phyloP scores from a whole-genome alignment of 2,797 vertebrate species.

The Nasua narica region DNA sequence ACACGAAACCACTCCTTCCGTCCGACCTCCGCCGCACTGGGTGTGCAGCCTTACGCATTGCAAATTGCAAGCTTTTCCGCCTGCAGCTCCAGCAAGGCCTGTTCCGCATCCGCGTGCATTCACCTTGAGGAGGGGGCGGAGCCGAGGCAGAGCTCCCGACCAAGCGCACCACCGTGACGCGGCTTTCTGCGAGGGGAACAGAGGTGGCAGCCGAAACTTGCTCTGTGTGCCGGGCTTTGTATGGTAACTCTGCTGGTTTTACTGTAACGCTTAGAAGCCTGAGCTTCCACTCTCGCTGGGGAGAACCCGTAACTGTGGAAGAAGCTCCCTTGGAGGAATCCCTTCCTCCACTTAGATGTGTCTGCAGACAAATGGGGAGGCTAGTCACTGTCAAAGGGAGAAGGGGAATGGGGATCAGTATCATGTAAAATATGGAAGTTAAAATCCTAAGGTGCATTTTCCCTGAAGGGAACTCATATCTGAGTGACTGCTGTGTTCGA shows the following conservation, averaged over 20 bases:
- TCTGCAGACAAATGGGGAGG: conserved; percentile 55
- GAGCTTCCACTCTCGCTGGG: conserved; percentile 76
- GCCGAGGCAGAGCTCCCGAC: conserved; percentile 58
- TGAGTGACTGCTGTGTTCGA: conserved; percentile 66
- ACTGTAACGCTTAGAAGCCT: conserved; percentile 78
- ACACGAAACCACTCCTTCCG: conserved; percentile 90
- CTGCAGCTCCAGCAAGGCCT: conserved; percentile 95
- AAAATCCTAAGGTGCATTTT: conserved; percentile 73
- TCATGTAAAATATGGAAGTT: conserved; percentile 29
- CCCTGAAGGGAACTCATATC: conserved; percentile 70
- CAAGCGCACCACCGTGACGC: conserved; percentile 68
- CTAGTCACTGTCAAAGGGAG: conserved; percentile 50
- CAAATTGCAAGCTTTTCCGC: conserved; percentile 97
- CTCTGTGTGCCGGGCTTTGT: conserved; percentile 79
- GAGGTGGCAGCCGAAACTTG: conserved; percentile 78
- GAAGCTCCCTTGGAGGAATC: conserved; percentile 58
- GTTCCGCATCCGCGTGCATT: conserved; percentile 91
- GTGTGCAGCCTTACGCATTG: conserved; percentile 93
- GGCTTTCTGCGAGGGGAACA: conserved; percentile 78
- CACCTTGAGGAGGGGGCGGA: conserved; percentile 79
- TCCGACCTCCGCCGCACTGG: conserved; percentile 93
- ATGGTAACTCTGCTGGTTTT: conserved; percentile 78
- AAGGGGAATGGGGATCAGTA: conserved; percentile 47
- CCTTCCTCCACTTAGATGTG: conserved; percentile 53
- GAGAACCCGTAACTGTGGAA: conserved; percentile 74